These are phyloP conservation scores for Tetraneura akinire DNA, from an alignment of 1,140 invertebrate species.

Conservation along the genomic window DNA sequence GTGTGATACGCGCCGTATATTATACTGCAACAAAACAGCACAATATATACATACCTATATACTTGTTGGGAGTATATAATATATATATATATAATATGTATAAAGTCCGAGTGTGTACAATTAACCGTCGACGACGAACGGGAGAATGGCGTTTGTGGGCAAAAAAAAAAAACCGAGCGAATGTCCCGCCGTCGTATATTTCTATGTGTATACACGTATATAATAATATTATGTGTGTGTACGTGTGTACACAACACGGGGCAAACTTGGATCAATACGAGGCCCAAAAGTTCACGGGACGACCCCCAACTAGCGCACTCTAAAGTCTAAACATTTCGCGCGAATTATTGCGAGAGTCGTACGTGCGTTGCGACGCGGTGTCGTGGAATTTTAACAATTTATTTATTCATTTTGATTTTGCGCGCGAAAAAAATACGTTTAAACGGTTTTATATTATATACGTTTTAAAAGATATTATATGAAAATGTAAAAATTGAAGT, in stretches of 20 bases:
- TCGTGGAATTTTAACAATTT: background rate
- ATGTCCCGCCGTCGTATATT: slow-evolving; percentile 3
- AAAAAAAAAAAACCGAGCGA: slow-evolving; percentile 44
- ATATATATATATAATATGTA: background rate
- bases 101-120: background rate
- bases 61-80: too few relatives aligned
- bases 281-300: slow-evolving; percentile 49
- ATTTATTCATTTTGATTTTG: background rate
- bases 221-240: background rate
- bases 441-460: background rate
- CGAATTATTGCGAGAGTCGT: background rate
- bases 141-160: slow-evolving; percentile 42
- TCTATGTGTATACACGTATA: background rate
- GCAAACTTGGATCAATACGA: slow-evolving; percentile 50
- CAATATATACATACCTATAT: too few relatives aligned
- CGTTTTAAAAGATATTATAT: too few relatives aligned
- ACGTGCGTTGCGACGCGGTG: background rate
- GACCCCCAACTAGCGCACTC: slow-evolving; percentile 49
- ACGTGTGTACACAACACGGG: background rate
- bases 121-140: slow-evolving; percentile 32
- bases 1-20: background rate
- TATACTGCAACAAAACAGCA: too few relatives aligned
- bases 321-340: slow-evolving; percentile 35
- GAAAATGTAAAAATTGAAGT: too few relatives aligned
- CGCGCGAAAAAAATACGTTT: background rate